These are phyloP conservation scores for Porites rus DNA, from an alignment of 92 coral and sea anemone genomes.

Conservation along the genomic window DNA sequence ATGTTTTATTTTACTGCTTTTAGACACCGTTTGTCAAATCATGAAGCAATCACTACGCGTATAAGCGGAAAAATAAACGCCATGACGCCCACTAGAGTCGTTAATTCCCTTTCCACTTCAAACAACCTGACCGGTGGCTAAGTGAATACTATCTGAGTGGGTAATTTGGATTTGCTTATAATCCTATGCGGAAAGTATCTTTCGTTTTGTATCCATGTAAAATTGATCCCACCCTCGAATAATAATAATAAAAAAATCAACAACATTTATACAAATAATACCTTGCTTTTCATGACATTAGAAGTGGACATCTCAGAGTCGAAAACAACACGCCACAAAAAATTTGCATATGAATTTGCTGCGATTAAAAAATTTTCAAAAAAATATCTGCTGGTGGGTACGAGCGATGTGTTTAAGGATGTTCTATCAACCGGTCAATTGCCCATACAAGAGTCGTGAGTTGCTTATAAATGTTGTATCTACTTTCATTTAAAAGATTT, in stretches of 20 bases:
- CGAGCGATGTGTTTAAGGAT: constrained; percentile 15
- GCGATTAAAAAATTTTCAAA: constrained; percentile 41
- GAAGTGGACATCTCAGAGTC: constrained; percentile 34
- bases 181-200: constrained; percentile 33
- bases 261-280: neutral
- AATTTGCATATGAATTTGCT: constrained; percentile 84
- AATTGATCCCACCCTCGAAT: neutral
- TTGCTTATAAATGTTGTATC: constrained; percentile 72
- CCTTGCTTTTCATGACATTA: constrained; percentile 1
- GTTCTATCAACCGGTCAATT: constrained; percentile 47
- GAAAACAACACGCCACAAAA: constrained; percentile 55
- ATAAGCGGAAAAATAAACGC: constrained; percentile 41
- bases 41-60: constrained; percentile 16
- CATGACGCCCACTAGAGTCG: constrained; percentile 33
- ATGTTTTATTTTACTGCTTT: constrained; percentile 7
- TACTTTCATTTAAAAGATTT: constrained; percentile 83
- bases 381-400: neutral
- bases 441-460: constrained; percentile 51
- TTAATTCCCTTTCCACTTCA: constrained; percentile 44
- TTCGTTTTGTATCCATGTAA: neutral
- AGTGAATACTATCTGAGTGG: constrained; percentile 40
- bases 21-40: constrained; percentile 4
- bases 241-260: too few species aligned
- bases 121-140: constrained; percentile 28
- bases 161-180: constrained; percentile 30